Percentiles rank a stretch among this genome's conserved stretches.
Evolutionary conservation across 2,113 vertebrate genomes (phyloP).

Genomic region (Sorex fumeus): DNA sequence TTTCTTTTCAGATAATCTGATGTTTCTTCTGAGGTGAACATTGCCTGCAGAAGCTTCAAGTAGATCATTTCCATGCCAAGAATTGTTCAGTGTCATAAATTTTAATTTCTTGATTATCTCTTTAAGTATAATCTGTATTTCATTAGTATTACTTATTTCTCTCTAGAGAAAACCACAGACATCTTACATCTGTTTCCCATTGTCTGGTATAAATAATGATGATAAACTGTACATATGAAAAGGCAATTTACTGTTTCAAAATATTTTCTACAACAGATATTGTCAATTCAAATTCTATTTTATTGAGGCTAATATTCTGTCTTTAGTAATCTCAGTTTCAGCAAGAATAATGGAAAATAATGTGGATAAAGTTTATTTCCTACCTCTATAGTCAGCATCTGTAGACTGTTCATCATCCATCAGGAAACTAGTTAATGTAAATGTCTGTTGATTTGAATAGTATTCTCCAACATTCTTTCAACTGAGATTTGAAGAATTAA

Average conservation of each 20-base stretch:
- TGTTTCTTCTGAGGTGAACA: constrained; percentile 8
- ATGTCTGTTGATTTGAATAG: constrained; percentile 11
- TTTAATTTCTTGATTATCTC: constrained; percentile 83
- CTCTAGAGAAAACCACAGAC: constrained; percentile 76
- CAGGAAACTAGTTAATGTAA: constrained; percentile 21
- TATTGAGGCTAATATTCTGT: constrained; percentile 51
- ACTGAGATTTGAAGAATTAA: constrained; percentile 23
- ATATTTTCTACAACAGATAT: constrained; percentile 60
- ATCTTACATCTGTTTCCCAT: constrained; percentile 83
- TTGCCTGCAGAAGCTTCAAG: constrained; percentile 62
- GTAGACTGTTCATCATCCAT: neutral
- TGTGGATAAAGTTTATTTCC: neutral
- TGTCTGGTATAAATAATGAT: constrained; percentile 80
- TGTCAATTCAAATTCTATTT: constrained; percentile 54
- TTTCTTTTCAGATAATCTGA: neutral
- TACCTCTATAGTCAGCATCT: neutral
- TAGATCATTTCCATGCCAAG: constrained; percentile 66
- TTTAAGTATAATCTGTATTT: constrained; percentile 83
- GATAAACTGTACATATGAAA: constrained; percentile 68
- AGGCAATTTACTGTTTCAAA: constrained; percentile 65
- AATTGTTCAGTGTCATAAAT: constrained; percentile 76
- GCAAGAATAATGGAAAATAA: neutral
- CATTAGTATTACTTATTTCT: constrained; percentile 83
- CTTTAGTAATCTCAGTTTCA: constrained; percentile 50
- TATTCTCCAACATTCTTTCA: constrained; percentile 40